phyloP scores from a whole-genome alignment of 2,888 invertebrate genomes.

The Dasysyrphus tricinctus region DNA sequence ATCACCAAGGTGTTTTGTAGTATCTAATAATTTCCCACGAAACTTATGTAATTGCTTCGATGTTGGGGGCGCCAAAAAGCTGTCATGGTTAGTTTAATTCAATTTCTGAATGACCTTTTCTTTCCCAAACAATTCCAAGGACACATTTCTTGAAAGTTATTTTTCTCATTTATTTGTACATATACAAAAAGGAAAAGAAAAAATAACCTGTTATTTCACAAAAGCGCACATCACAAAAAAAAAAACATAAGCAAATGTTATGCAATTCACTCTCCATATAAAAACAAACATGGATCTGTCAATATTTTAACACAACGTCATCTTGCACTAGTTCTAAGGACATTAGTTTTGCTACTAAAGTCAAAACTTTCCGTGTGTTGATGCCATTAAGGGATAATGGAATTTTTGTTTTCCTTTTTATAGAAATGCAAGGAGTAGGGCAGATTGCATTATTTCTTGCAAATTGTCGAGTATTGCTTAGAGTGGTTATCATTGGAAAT shows the following conservation, averaged over 20 bases:
- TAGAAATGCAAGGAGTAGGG: background rate
- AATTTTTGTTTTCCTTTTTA: background rate
- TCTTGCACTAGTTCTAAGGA: conserved; percentile 2
- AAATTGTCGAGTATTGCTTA: background rate
- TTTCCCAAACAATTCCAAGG: background rate
- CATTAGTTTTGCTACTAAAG: background rate
- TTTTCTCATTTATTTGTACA: background rate
- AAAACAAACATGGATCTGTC: background rate
- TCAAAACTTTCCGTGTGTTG: background rate
- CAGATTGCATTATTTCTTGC: background rate
- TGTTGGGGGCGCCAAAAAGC: background rate
- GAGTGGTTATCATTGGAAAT: too few relatives aligned
- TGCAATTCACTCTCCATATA: background rate
- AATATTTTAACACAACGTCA: background rate
- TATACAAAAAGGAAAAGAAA: background rate
- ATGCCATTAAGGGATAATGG: background rate
- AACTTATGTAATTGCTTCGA: background rate
- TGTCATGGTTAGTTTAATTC: background rate
- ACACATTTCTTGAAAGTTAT: background rate
- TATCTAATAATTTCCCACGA: background rate
- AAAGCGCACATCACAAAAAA: background rate
- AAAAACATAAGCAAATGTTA: background rate
- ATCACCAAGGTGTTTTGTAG: background rate
- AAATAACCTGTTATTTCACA: background rate
- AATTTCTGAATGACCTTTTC: background rate